Evolutionary conservation across 2,888 invertebrate species (phyloP), one percentile per base, ranked within the genome.

Genomic region (Diplazon laetatorius): DNA sequence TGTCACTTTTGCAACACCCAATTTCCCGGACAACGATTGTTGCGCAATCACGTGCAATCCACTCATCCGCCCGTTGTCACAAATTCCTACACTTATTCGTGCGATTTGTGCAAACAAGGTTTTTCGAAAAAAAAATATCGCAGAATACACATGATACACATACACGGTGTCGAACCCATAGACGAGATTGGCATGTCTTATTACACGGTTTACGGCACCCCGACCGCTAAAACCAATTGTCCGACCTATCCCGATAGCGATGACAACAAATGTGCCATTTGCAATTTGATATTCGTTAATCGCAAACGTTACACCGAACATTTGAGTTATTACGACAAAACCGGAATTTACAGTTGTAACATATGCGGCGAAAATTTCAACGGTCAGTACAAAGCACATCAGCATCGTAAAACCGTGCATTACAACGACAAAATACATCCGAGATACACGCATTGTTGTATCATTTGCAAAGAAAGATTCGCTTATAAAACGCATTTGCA

Each of bases 101-200:
- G 87, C 20, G 52, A 70, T 4, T 81, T 84, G n/a, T 87, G 87
- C 35, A 73, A 86, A n/a, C 86, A 87, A 66, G 84, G 83, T 0
- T 87, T 87, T 22, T 1, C n/a, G 0, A 82, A 74, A n/a, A 82
- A 71, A 14, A 10, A 30, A 1, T 65, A 68, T 18, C 65, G 82
- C 4, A 80, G 77, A 0, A 66, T 82, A 10, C 87, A 87, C 71
- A 83, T 81, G 20, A 70, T 82, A 25, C 87, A 87, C 22, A 76
- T 85, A 5, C 87, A 85, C 12, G 48, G 20, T 22, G 10, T 37
- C 4, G 12, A 18, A n/a, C 10, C 16, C n/a, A 14, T 18, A 18
- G 48, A 48, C 1, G 5, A 37, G 18, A 20, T 14, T 4, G 35
- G 1, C 25, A n/a, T 1, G 3, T n/a, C n/a, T n/a, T n/a, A n/a